Evolutionary conservation across 2,113 vertebrate species (phyloP).

Genomic region (Phalacrocorax pelagicus): DNA sequence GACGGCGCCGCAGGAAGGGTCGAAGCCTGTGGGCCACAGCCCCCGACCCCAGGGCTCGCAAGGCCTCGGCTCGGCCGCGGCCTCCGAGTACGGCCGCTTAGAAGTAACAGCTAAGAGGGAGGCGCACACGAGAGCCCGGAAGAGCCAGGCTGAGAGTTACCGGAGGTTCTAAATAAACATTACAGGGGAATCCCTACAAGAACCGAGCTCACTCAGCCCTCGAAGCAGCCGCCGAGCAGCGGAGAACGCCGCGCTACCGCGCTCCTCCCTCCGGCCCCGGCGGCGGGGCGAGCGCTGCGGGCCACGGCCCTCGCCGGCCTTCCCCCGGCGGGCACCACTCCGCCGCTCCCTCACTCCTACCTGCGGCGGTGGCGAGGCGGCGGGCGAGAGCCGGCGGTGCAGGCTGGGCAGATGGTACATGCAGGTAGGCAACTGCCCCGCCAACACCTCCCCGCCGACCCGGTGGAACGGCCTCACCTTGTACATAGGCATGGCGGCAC

Average conservation of each 20-base stretch:
- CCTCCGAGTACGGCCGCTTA: rapidly evolving
- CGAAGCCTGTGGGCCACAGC: background rate
- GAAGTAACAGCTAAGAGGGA: rapidly evolving
- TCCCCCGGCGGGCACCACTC: background rate
- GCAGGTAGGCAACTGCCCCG: too few relatives aligned
- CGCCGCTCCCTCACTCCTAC: too few relatives aligned
- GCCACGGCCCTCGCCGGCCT: background rate
- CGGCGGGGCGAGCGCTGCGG: too few relatives aligned
- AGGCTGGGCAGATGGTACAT: too few relatives aligned
- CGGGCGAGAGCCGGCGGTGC: too few relatives aligned
- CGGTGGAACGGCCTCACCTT: too few relatives aligned
- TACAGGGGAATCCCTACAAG: rapidly evolving
- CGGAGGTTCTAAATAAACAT: background rate
- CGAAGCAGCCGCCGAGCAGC: rapidly evolving
- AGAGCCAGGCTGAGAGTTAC: too few relatives aligned
- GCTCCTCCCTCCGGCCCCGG: background rate
- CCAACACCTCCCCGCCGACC: too few relatives aligned
- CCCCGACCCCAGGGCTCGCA: too few relatives aligned
- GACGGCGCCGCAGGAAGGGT: background rate
- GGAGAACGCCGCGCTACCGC: too few relatives aligned
- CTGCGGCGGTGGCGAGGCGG: too few relatives aligned
- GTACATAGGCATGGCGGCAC: too few relatives aligned
- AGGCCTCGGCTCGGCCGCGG: background rate
- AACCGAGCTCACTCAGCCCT: rapidly evolving
- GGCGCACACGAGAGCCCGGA: rapidly evolving